Conservation (phyloP, 2,113 vertebrate genomes). For the Anguilla rostrata region DNA sequence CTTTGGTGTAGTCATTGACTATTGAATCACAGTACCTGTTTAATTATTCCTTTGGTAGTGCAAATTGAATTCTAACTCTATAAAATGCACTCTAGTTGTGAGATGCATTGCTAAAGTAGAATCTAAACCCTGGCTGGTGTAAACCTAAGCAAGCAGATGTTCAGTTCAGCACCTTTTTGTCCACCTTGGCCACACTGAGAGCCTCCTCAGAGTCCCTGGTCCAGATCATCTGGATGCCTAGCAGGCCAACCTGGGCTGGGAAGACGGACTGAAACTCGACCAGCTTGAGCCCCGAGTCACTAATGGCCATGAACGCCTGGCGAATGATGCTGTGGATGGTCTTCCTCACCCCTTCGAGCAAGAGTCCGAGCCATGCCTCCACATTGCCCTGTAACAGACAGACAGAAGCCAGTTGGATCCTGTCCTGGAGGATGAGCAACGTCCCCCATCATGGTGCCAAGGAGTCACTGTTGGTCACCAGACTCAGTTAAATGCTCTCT, state of each 20-base stretch:
- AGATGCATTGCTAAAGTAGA: background rate
- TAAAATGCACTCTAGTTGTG: background rate
- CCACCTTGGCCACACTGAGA: conserved; percentile 74
- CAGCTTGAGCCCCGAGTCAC: conserved; percentile 66
- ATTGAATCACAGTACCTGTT: too few relatives aligned
- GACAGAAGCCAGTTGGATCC: background rate
- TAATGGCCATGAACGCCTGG: conserved; percentile 62
- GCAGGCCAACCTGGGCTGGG: conserved; percentile 84
- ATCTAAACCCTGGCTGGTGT: background rate
- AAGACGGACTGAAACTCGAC: conserved; percentile 75
- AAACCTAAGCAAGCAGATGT: background rate
- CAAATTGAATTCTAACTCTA: background rate
- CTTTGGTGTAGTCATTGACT: too few relatives aligned
- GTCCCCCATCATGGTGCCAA: too few relatives aligned
- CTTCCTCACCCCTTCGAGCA: conserved; percentile 67
- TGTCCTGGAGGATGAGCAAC: too few relatives aligned
- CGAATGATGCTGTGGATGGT: conserved; percentile 67
- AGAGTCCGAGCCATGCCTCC: conserved; percentile 67
- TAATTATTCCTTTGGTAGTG: background rate
- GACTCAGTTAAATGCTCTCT: too few relatives aligned
- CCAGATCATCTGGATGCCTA: conserved; percentile 90
- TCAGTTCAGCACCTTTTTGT: conserved; percentile 66
- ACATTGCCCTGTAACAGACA: conserved; percentile 59
- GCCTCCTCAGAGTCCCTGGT: conserved; percentile 83
- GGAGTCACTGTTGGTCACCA: too few relatives aligned